Conservation (phyloP, 1,140 invertebrate genomes). For the Pristionchus pacificus region DNA sequence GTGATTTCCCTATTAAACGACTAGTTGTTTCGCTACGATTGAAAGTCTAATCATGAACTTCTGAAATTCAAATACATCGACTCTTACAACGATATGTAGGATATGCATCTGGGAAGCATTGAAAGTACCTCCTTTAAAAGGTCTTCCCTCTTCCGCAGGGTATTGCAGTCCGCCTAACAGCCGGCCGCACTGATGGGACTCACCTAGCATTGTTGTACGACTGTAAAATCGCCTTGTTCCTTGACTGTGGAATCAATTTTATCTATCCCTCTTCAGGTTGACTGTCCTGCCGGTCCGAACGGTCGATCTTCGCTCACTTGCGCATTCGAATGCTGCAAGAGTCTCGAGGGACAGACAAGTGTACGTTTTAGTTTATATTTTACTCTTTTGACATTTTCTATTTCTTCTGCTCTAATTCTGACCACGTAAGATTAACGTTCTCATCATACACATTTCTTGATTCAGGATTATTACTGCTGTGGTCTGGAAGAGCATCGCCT, state of each 20-base stretch:
- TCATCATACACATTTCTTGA: constrained; percentile 4
- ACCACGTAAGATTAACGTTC: not conserved
- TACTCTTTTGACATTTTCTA: not conserved
- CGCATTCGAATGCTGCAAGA: constrained; percentile 35
- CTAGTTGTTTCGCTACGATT: too few species aligned
- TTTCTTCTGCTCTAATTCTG: not conserved
- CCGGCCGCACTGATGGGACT: too few species aligned
- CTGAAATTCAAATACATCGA: too few species aligned
- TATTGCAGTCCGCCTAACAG: too few species aligned
- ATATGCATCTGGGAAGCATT: too few species aligned
- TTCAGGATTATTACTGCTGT: constrained; percentile 38
- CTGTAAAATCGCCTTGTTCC: too few species aligned
- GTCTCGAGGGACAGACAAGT: constrained; percentile 23
- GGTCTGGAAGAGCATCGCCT: constrained; percentile 30
- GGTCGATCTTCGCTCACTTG: constrained; percentile 30
- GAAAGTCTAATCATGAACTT: too few species aligned
- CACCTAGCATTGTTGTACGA: too few species aligned
- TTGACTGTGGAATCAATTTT: not conserved
- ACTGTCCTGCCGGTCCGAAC: constrained; percentile 26
- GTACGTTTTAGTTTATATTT: constrained; percentile 5
- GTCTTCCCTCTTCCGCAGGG: too few species aligned
- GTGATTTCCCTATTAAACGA: too few species aligned
- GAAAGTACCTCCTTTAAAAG: too few species aligned
- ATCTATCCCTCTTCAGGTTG: constrained; percentile 11
- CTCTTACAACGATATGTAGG: too few species aligned